These are phyloP conservation scores for Anthopleura xanthogrammica DNA, from an alignment of 92 coral and sea anemone genomes.

Conservation along the genomic window DNA sequence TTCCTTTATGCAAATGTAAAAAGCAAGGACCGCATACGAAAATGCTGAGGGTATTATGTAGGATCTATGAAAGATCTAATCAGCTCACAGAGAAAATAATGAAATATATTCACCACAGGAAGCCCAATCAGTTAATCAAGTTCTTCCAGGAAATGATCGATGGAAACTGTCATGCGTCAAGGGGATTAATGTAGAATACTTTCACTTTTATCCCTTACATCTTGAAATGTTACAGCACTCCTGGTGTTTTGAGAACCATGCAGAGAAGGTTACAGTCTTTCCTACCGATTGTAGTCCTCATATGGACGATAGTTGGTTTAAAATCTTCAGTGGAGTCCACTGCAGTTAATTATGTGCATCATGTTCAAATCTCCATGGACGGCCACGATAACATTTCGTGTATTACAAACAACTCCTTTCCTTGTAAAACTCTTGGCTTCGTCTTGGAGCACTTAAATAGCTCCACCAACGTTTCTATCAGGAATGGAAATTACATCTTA, in stretches of 20 bases:
- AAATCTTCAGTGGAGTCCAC: background rate
- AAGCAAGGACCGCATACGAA: too few relatives aligned
- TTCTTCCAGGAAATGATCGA: background rate
- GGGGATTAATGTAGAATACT: background rate
- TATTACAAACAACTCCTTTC: constrained; percentile 25
- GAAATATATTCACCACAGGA: background rate
- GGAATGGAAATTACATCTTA: constrained; percentile 5
- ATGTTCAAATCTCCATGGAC: constrained; percentile 32
- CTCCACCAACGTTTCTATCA: constrained; percentile 38
- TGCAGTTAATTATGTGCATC: background rate
- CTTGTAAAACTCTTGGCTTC: constrained; percentile 54
- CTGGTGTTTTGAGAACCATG: background rate
- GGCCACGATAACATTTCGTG: constrained; percentile 57
- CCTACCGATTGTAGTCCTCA: background rate
- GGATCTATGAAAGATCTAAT: too few relatives aligned
- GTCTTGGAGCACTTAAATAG: constrained; percentile 38
- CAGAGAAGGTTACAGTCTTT: background rate
- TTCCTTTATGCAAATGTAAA: background rate
- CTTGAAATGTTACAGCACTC: background rate
- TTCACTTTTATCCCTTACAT: background rate
- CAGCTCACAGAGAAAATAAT: too few relatives aligned
- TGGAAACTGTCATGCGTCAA: background rate
- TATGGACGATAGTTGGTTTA: background rate
- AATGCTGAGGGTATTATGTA: too few relatives aligned
- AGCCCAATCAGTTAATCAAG: background rate